A percentile compares a stretch with the other conserved stretches of the same genome.
Evolutionary conservation across 2,888 invertebrate species (phyloP).

Genomic region (Monopis laevigella): DNA sequence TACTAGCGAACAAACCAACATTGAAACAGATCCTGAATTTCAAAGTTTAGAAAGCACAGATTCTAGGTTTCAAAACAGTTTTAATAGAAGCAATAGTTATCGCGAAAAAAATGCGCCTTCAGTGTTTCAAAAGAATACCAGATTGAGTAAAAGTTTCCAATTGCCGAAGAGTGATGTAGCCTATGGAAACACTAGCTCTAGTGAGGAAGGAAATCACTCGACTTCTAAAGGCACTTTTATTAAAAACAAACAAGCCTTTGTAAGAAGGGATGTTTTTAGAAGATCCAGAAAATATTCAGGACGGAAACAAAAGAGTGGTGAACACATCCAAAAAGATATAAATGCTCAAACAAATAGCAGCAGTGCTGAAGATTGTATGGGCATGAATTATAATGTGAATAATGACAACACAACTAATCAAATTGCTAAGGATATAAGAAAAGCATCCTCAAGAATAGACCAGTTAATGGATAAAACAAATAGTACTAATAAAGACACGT

Average conservation of each 20-base stretch:
- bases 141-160: conserved; percentile 61
- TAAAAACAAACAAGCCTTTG: conserved; percentile 66
- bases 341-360: conserved; percentile 48
- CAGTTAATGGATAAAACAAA: conserved; percentile 55
- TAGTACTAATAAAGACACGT: conserved; percentile 52
- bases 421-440: conserved; percentile 64
- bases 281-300: conserved; percentile 61
- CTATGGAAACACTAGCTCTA: conserved; percentile 59
- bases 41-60: conserved; percentile 62
- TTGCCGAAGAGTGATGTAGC: conserved; percentile 53
- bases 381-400: conserved; percentile 62
- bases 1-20: conserved; percentile 62
- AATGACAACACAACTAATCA: conserved; percentile 64
- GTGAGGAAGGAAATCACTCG: conserved; percentile 56
- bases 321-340: conserved; percentile 41
- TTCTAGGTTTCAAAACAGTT: conserved; percentile 55
- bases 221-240: conserved; percentile 65
- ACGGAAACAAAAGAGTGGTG: conserved; percentile 47
- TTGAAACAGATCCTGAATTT: conserved; percentile 62
- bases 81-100: conserved; percentile 60
- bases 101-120: conserved; percentile 59
- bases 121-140: conserved; percentile 62
- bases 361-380: conserved; percentile 55
- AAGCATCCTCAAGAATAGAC: conserved; percentile 66
- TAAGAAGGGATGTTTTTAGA: conserved; percentile 56